Percentiles rank a stretch among this genome's conserved stretches.
These are phyloP conservation scores for Halocynthia aurantium DNA, from an alignment of 23 tunicate species.

Conservation along the genomic window DNA sequence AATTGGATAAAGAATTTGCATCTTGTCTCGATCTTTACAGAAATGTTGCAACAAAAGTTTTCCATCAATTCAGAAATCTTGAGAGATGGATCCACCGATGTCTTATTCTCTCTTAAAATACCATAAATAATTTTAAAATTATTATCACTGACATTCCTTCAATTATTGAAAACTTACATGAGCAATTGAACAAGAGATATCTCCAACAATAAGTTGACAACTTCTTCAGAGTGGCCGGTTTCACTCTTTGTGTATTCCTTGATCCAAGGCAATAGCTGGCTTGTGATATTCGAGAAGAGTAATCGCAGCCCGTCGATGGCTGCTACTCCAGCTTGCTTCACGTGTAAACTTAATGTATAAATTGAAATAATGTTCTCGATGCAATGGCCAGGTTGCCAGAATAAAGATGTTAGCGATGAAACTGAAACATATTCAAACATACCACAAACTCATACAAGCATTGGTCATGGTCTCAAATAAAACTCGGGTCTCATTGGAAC, in stretches of 20 bases:
- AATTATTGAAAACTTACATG: background rate
- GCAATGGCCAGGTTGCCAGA: background rate
- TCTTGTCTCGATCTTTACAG: background rate
- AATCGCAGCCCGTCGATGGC: background rate
- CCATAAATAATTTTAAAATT: background rate
- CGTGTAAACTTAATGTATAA: background rate
- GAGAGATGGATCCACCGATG: background rate
- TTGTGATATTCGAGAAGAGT: background rate
- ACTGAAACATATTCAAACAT: background rate
- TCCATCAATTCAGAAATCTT: background rate
- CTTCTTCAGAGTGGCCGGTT: background rate
- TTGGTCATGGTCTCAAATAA: background rate
- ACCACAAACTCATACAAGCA: background rate
- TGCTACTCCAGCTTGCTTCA: conserved; percentile 2
- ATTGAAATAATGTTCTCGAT: background rate
- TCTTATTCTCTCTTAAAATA: background rate
- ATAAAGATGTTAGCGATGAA: background rate
- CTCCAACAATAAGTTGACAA: conserved; percentile 1
- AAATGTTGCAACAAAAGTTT: conserved; percentile 1
- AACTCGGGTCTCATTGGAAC: background rate
- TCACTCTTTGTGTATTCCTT: conserved; percentile 4
- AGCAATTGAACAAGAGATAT: background rate
- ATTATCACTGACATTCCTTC: background rate
- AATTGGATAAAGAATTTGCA: background rate
- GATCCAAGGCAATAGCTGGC: conserved; percentile 5